Evolutionary conservation across 2,888 invertebrate species (phyloP).

Genomic region (Copidosoma aretas): DNA sequence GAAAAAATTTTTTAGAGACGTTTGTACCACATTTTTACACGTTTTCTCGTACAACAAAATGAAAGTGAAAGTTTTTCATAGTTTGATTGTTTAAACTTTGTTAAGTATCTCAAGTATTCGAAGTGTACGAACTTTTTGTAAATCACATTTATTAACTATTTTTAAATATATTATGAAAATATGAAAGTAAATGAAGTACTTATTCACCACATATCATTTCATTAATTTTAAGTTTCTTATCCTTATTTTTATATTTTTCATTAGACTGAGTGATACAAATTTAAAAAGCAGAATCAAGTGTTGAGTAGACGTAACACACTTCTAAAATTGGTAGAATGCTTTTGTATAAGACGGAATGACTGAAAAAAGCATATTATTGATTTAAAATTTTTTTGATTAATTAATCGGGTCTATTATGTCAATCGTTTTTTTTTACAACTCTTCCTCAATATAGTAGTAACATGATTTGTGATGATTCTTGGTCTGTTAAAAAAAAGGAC

Average conservation of each 20-base stretch:
- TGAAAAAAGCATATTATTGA: too few relatives aligned
- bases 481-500: not conserved
- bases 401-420: too few relatives aligned
- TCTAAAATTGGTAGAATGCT: too few relatives aligned
- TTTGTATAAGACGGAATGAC: too few relatives aligned
- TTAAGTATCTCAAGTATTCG: constrained; percentile 31
- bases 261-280: not conserved
- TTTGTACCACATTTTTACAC: constrained; percentile 29
- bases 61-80: constrained; percentile 30
- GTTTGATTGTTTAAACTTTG: constrained; percentile 19
- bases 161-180: constrained; percentile 26
- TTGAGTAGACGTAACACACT: too few relatives aligned
- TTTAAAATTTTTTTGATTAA: too few relatives aligned
- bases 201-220: not conserved
- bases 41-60: constrained; percentile 28
- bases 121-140: constrained; percentile 29
- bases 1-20: constrained; percentile 18
- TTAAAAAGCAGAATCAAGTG: not conserved
- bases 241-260: not conserved
- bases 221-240: not conserved
- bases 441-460: too few relatives aligned
- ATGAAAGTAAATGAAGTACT: not conserved
- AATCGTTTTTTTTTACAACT: too few relatives aligned
- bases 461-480: too few relatives aligned
- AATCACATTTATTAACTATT: constrained; percentile 31